Conservation (phyloP, 2,113 vertebrate species). For the Cyprinodon tularosa region DNA sequence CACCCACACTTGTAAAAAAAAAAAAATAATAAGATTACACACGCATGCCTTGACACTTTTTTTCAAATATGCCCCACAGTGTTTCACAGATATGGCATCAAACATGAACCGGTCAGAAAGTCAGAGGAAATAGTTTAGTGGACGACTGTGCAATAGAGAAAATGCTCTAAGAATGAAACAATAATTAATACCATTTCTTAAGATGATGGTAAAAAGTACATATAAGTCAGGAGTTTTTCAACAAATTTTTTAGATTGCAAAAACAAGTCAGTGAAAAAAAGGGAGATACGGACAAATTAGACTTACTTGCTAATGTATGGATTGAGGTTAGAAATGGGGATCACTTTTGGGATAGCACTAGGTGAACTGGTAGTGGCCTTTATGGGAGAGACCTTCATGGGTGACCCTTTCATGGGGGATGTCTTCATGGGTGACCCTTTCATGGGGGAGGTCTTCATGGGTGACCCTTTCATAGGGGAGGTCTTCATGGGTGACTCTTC, state of each 20-base stretch:
- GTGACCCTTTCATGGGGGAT: constrained; percentile 1
- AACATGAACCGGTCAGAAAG: constrained; percentile 24
- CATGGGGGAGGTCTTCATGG: constrained; percentile 20
- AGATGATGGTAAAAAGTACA: background rate
- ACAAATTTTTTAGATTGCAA: background rate
- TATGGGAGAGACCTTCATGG: constrained; percentile 2
- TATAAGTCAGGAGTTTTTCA: background rate
- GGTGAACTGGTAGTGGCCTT: constrained; percentile 63
- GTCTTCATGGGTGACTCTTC: background rate
- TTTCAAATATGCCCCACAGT: constrained; percentile 47
- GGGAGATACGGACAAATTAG: background rate
- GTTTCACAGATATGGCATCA: constrained; percentile 35
- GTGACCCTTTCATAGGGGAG: background rate
- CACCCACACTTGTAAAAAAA: constrained; percentile 7
- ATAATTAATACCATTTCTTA: constrained; percentile 4
- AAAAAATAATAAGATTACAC: constrained; percentile 1
- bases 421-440: constrained; percentile 7
- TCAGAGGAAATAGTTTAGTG: constrained; percentile 35
- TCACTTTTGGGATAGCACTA: constrained; percentile 75
- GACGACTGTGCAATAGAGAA: constrained; percentile 32
- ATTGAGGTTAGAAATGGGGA: constrained; percentile 85
- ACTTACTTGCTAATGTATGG: constrained; percentile 87
- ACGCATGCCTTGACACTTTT: constrained; percentile 12
- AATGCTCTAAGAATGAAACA: constrained; percentile 16
- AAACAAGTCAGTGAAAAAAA: background rate